Evolutionary conservation across 2,797 vertebrate genomes (phyloP), one percentile per base, ranked within the genome.

Genomic region (Parotocinclus haroldoi): DNA sequence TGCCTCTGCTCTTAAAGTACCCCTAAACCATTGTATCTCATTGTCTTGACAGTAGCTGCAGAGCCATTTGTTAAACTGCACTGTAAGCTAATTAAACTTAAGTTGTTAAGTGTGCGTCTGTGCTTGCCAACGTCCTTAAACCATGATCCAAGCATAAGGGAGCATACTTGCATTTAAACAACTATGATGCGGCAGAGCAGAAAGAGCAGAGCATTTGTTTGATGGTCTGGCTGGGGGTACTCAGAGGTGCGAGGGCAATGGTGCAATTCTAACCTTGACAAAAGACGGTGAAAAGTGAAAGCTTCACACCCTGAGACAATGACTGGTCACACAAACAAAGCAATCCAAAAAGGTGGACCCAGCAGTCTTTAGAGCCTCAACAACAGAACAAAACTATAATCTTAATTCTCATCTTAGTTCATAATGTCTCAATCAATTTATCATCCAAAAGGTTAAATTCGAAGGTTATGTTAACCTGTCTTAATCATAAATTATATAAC

Each of bases 191-290:
- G 27, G 27, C 27, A 27, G 27, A 63, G 66, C 69, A 38, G 48
- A n/a, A 17, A 36, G 39, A 39, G 13, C 4, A 7, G 57, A 50
- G 56, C 40, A 42, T n/a, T 17, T 13, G 5, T 10, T 42, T 65
- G 48, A 13, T 53, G 48, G 19, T 14, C 48, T 53, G 7, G n/a
- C 42, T 46, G 65, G 17, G 40, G 50, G 64, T 58, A 58, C 40
- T 51, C 10, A 3, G 48, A 53, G 36, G 42, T 52, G 11, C 42
- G 50, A 27, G 49, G 63, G 48, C 55, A 55, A 40, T n/a, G 42
- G 42, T 68, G 17, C 54, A 60, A 66, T 42, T 63, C 19, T 63
- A 80, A 82, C 76, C 69, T 82, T 78, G 73, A 76, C 69, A 67
- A 70, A 58, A 74, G 27, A 66, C 54, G 4, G 39, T 44, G 65